These are phyloP conservation scores for Acanthococcus lagerstroemiae DNA, from an alignment of 2,888 invertebrate genomes.

Conservation along the genomic window DNA sequence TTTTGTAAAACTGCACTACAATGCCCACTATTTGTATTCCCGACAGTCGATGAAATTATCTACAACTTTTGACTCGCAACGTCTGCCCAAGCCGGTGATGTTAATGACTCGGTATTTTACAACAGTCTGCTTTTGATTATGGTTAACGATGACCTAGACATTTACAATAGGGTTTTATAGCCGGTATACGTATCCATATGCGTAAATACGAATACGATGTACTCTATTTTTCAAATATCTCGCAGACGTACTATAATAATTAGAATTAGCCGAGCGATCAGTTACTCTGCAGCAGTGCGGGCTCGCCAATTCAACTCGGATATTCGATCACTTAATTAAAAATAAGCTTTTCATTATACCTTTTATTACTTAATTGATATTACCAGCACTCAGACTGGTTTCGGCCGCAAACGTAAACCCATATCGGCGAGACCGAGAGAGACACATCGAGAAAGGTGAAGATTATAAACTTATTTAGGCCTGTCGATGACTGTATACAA, in stretches of 20 bases:
- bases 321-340: constrained; percentile 5
- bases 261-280: too few relatives aligned
- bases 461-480: too few relatives aligned
- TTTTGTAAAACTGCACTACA: too few relatives aligned
- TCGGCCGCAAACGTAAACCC: not conserved
- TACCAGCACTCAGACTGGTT: not conserved
- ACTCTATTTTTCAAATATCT: too few relatives aligned
- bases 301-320: not conserved
- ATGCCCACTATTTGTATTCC: too few relatives aligned
- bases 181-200: not conserved
- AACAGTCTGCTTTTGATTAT: constrained; percentile 5
- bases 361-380: constrained; percentile 11
- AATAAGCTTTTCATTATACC: not conserved
- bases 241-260: too few relatives aligned
- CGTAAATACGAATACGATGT: not conserved
- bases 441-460: too few relatives aligned
- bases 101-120: constrained; percentile 8
- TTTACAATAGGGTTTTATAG: too few relatives aligned
- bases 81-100: not conserved
- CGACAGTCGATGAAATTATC: too few relatives aligned
- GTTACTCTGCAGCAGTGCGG: not conserved
- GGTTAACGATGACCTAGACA: not conserved
- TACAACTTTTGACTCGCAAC: too few relatives aligned
- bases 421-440: too few relatives aligned
- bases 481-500: not conserved